Conservation (phyloP, 2,797 vertebrate species). For the Megalops cyprinoides region DNA sequence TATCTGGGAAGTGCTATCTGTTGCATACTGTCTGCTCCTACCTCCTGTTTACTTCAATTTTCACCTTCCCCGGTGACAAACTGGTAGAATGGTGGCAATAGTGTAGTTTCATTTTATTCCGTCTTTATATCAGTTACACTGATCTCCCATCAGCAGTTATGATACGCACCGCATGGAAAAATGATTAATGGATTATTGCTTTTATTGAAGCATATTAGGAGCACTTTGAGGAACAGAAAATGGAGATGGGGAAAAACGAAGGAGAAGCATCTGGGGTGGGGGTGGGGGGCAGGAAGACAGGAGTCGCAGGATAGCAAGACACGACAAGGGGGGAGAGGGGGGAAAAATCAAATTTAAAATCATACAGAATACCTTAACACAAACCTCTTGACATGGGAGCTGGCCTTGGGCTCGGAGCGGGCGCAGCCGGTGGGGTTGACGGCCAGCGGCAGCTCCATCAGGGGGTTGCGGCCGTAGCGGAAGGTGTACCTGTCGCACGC, state of each 20-base stretch:
- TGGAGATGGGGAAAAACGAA: neutral
- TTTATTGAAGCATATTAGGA: neutral
- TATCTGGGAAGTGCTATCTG: neutral
- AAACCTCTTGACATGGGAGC: constrained; percentile 94
- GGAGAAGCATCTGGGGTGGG: too few species aligned
- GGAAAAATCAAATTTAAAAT: constrained; percentile 60
- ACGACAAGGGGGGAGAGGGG: neutral
- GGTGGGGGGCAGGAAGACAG: too few species aligned
- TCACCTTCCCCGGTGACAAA: neutral
- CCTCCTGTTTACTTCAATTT: neutral
- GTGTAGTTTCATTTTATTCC: too few species aligned
- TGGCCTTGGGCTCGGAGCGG: constrained; percentile 90
- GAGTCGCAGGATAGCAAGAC: neutral
- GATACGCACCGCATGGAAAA: neutral
- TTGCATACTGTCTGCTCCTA: neutral
- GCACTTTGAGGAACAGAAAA: neutral
- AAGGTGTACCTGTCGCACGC: constrained; percentile 90
- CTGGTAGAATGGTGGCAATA: neutral
- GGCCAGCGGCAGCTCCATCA: constrained; percentile 96
- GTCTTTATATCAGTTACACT: neutral
- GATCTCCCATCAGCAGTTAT: neutral
- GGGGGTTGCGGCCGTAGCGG: constrained; percentile 91
- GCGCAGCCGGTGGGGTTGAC: constrained; percentile 94
- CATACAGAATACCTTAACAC: constrained; percentile 86
- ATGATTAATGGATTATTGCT: neutral